Base-by-base conservation (phyloP, 2,888 invertebrate species). In the Rhorus exstirpatorius region DNA sequence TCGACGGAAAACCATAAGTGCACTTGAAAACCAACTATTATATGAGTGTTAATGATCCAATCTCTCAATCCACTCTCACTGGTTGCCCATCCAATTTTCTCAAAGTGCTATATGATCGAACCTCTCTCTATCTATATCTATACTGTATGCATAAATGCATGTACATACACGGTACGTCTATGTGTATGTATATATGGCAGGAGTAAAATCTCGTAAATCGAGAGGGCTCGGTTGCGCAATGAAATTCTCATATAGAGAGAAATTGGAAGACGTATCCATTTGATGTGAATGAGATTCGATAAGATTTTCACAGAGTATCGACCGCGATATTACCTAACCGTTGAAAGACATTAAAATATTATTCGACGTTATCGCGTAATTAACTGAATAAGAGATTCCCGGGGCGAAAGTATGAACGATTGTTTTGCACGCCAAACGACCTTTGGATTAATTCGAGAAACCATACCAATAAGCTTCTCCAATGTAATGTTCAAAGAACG, bases 21-120 rank as follows among this genome's bases (percentile, higher is more conserved):
- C 14, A 58, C 70, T 53, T 60, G 65, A 46, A 60, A 60, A 60
- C 26, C 49, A 67, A 53, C 60, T 67, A 72, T 53, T 51, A 55
- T 41, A 41, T 67, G 60, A 67, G 77, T 77, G 77, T 72, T 68
- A 74, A 81, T 58, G 61, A 49, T 35, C 46, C 72, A 60, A 78
- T 78, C 72, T 77, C 81, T 67, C 77, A 61, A 81, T 81, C 71
- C 72, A 72, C 78, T 53, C 81, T 38, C 31, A 67, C 51, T 38
- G 58, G 17, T 72, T 67, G 31, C 8, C 61, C 67, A 78, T 81
- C 78, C 81, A 81, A 81, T 81, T 81, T 81, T 74, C 81, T 78
- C 78, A 72, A 67, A 81, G 81, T 81, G 81, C 77, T 78, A 74
- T 78, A 74, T 78, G 74, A 77, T 68, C 46, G 67, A 70, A 65